Percentiles rank a stretch among this genome's conserved stretches.
phyloP scores from a whole-genome alignment of 2,113 vertebrate species.

The Coregonus clupeaformis region DNA sequence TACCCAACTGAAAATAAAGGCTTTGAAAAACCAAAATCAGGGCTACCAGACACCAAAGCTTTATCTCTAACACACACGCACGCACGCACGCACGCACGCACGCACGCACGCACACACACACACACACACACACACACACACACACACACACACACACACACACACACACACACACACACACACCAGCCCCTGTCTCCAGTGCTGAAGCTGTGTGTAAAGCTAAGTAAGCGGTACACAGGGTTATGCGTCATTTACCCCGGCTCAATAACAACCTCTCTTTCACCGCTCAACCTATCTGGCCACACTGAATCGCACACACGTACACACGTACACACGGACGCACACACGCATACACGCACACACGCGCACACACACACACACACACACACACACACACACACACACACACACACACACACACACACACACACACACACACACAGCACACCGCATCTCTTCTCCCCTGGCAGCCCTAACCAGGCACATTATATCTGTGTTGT shows the following conservation, averaged over 20 bases:
- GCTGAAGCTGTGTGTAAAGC: slow-evolving; percentile 27
- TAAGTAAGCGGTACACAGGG: slow-evolving; percentile 53
- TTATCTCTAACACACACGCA: background rate
- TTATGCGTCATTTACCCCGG: slow-evolving; percentile 62
- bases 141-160: background rate
- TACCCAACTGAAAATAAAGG: background rate
- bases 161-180: slow-evolving; percentile 1
- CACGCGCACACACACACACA: background rate
- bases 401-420: too few relatives aligned
- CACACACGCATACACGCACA: background rate
- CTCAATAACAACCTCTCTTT: slow-evolving; percentile 62
- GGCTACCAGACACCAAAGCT: too few relatives aligned
- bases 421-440: background rate
- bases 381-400: background rate
- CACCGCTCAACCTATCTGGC: slow-evolving; percentile 58
- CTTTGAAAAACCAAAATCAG: too few relatives aligned
- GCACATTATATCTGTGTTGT: slow-evolving; percentile 63
- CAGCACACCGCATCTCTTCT: slow-evolving; percentile 38
- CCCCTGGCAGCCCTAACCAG: slow-evolving; percentile 64
- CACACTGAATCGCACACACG: slow-evolving; percentile 11
- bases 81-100: background rate
- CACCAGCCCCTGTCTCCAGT: background rate
- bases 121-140: background rate
- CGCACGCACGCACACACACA: background rate
- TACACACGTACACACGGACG: background rate